A percentile compares a stretch with the other conserved stretches of the same genome.
These are phyloP conservation scores for Brachylomia viminalis DNA, from an alignment of 2,888 invertebrate species.

Conservation along the genomic window DNA sequence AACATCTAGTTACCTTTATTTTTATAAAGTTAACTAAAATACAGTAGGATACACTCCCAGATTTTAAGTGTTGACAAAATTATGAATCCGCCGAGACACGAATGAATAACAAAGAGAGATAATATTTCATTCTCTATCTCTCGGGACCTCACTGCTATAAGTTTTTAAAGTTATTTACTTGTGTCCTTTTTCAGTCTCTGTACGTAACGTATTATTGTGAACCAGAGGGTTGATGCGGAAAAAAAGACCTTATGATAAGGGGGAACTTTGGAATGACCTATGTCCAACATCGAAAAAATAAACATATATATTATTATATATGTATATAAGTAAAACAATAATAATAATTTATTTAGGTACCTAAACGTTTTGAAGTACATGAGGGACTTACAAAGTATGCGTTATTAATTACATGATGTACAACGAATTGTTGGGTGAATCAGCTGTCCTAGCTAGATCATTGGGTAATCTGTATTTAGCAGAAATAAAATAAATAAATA, in stretches of 20 bases:
- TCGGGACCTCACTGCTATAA: constrained; percentile 35
- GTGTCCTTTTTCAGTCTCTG: constrained; percentile 27
- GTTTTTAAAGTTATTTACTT: constrained; percentile 51
- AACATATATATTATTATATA: too few relatives aligned
- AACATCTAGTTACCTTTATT: constrained; percentile 15
- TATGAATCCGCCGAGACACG: constrained; percentile 56
- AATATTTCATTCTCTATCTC: constrained; percentile 58
- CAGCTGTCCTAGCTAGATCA: too few relatives aligned
- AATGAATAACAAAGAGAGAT: constrained; percentile 60
- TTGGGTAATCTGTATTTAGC: too few relatives aligned
- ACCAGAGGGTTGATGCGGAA: neutral
- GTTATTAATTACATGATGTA: too few relatives aligned
- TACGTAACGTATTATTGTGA: neutral
- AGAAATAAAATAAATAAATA: too few relatives aligned
- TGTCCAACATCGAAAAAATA: too few relatives aligned
- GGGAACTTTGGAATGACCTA: neutral
- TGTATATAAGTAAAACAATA: too few relatives aligned
- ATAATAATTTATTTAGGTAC: too few relatives aligned
- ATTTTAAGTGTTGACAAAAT: constrained; percentile 63
- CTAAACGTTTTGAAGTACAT: too few relatives aligned
- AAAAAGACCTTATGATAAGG: neutral
- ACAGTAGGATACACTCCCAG: constrained; percentile 26
- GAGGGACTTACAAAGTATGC: too few relatives aligned
- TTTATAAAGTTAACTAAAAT: constrained; percentile 36
- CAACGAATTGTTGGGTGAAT: too few relatives aligned